A percentile compares a stretch with the other conserved stretches of the same genome.
phyloP scores from a whole-genome alignment of 2,888 invertebrate species.

The Gasteruption jaculator region DNA sequence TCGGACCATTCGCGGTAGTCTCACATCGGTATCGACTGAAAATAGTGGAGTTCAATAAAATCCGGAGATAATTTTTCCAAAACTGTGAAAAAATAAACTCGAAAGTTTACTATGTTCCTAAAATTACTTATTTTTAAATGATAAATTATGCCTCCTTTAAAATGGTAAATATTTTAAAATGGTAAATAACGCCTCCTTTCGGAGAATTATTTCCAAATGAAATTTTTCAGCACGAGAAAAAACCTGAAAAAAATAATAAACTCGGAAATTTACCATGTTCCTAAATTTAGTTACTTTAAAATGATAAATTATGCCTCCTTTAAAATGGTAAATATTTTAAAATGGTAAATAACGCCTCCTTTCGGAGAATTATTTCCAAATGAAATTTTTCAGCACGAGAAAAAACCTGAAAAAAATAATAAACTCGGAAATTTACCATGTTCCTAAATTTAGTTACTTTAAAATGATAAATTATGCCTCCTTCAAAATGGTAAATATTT shows the following conservation, averaged over 20 bases:
- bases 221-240: background rate
- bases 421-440: conserved; percentile 10
- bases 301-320: background rate
- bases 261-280: conserved; percentile 10
- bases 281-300: background rate
- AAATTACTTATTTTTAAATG: conserved; percentile 1
- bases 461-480: background rate
- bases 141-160: background rate
- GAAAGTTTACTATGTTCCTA: background rate
- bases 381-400: conserved; percentile 11
- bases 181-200: conserved; percentile 6
- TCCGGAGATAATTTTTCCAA: background rate
- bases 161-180: conserved; percentile 4
- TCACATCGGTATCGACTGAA: background rate
- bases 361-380: conserved; percentile 4
- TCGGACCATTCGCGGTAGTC: background rate
- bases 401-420: background rate
- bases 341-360: background rate
- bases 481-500: conserved; percentile 2
- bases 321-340: background rate
- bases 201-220: background rate
- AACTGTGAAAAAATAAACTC: conserved; percentile 1
- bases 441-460: background rate
- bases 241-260: background rate
- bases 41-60: background rate